These are phyloP conservation scores for Sepiola atlantica DNA, from an alignment of 2,888 invertebrate species.

Conservation along the genomic window DNA sequence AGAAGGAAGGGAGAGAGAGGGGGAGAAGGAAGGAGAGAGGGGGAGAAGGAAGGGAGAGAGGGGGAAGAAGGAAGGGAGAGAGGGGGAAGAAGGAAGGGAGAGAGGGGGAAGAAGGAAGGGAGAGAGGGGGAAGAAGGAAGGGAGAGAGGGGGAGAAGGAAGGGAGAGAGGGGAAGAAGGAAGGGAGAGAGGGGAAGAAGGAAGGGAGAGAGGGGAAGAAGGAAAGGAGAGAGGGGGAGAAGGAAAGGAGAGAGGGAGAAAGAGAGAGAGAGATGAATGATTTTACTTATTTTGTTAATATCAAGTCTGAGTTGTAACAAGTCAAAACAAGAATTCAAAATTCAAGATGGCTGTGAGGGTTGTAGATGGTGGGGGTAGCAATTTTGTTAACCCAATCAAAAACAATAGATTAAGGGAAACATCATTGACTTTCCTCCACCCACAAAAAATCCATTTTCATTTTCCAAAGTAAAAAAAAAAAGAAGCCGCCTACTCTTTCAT, in stretches of 20 bases:
- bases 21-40: not conserved
- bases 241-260: not conserved
- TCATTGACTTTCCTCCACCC: too few species aligned
- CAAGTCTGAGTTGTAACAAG: too few species aligned
- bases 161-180: not conserved
- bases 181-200: slow-evolving; percentile 1
- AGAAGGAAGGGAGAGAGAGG: slow-evolving; percentile 36
- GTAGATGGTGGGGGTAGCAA: too few species aligned
- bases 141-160: slow-evolving; percentile 5
- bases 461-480: too few species aligned
- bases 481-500: too few species aligned
- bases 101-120: not conserved
- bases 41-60: not conserved
- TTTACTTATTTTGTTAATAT: too few species aligned
- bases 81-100: slow-evolving; percentile 38
- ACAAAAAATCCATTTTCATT: too few species aligned
- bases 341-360: too few species aligned
- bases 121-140: slow-evolving; percentile 40
- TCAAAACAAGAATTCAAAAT: too few species aligned
- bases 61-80: slow-evolving; percentile 12
- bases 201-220: not conserved
- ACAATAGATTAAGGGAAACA: too few species aligned
- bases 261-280: not conserved
- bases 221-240: not conserved
- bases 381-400: too few species aligned